Percentiles rank a stretch among this genome's conserved stretches.
phyloP scores from a whole-genome alignment of 2,113 vertebrate species.

The Hucho hucho region DNA sequence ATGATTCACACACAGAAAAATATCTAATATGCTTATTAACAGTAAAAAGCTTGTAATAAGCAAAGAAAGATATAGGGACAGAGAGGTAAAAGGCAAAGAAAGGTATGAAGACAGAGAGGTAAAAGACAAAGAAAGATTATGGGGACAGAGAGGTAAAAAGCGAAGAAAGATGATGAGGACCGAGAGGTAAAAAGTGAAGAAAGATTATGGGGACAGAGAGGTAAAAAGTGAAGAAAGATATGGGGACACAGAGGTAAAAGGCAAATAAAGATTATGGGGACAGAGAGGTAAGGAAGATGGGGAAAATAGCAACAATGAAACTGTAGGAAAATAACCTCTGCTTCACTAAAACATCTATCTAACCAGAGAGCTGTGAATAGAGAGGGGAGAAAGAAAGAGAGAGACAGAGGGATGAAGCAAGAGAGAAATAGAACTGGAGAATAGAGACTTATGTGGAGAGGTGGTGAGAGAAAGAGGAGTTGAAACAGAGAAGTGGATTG shows the following conservation, averaged over 20 bases:
- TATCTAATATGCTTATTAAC: too few species aligned
- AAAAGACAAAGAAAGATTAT: constrained; percentile 38
- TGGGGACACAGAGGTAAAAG: neutral
- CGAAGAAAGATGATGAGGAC: neutral
- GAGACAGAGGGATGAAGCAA: constrained; percentile 15
- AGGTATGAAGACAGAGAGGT: neutral
- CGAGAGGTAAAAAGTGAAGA: constrained; percentile 1
- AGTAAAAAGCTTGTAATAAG: constrained; percentile 8
- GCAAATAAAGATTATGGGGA: constrained; percentile 15
- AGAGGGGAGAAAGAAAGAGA: constrained; percentile 11
- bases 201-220: constrained; percentile 49
- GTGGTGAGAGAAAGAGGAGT: neutral
- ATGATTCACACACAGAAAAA: too few species aligned
- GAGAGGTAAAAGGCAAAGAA: neutral
- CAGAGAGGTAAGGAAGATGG: neutral
- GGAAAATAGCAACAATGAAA: neutral
- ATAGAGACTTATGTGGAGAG: constrained; percentile 52
- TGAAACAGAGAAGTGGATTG: constrained; percentile 19
- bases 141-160: constrained; percentile 32
- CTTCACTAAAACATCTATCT: constrained; percentile 30
- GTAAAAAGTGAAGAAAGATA: neutral
- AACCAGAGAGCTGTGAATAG: constrained; percentile 16
- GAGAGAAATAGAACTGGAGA: constrained; percentile 32
- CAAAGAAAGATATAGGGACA: constrained; percentile 52
- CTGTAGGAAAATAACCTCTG: constrained; percentile 5